Evolutionary conservation across 2,888 invertebrate genomes (phyloP).

Genomic region (Buathra laborator): DNA sequence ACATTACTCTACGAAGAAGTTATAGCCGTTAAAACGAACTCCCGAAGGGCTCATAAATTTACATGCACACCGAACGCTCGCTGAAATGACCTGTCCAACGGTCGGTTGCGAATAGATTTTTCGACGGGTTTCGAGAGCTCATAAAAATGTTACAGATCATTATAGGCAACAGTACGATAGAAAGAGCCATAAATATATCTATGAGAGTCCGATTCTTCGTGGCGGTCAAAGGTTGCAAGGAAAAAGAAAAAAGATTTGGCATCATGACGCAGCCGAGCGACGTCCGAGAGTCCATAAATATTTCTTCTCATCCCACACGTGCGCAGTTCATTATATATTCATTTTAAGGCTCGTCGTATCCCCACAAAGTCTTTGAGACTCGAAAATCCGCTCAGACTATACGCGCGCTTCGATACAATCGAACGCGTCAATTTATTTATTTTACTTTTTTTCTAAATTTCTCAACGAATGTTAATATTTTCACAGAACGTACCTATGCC

Average conservation of each 20-base stretch:
- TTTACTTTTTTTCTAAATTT: slow-evolving; percentile 3
- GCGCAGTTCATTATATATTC: slow-evolving; percentile 27
- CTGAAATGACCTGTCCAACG: slow-evolving; percentile 64
- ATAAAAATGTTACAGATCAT: slow-evolving; percentile 70
- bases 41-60: slow-evolving; percentile 61
- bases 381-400: neutral
- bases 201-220: slow-evolving; percentile 42
- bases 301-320: slow-evolving; percentile 21
- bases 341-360: neutral
- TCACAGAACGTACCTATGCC: slow-evolving; percentile 42
- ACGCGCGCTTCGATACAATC: neutral
- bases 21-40: neutral
- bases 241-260: slow-evolving; percentile 16
- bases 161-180: slow-evolving; percentile 61
- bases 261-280: slow-evolving; percentile 31
- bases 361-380: neutral
- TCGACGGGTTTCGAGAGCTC: slow-evolving; percentile 61
- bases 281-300: slow-evolving; percentile 36
- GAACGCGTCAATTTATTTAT: neutral
- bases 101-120: slow-evolving; percentile 68
- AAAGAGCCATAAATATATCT: slow-evolving; percentile 60
- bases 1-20: neutral
- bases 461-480: slow-evolving; percentile 26
- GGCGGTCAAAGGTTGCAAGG: slow-evolving; percentile 42
- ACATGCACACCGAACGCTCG: slow-evolving; percentile 59